Conservation (phyloP, 2,888 invertebrate genomes). For the Alcis repandata region DNA sequence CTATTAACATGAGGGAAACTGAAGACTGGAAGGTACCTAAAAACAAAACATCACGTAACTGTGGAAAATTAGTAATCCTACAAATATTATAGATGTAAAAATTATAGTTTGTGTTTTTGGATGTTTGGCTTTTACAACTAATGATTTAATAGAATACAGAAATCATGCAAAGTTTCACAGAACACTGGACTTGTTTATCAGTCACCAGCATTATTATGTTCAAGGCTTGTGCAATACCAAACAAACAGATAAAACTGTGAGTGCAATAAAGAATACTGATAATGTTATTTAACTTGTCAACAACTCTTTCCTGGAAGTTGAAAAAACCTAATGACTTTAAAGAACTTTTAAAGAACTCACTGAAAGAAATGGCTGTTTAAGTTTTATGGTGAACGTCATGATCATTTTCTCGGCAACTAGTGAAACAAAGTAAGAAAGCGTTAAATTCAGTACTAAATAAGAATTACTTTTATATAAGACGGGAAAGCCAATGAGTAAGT, state of each 20-base stretch:
- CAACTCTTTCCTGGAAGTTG: background rate
- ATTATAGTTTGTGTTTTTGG: too few species aligned
- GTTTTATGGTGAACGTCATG: background rate
- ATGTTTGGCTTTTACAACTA: too few species aligned
- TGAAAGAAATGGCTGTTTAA: background rate
- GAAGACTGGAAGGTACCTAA: too few species aligned
- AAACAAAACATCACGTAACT: too few species aligned
- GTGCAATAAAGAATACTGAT: constrained; percentile 17
- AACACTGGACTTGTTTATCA: constrained; percentile 37
- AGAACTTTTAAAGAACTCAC: too few species aligned
- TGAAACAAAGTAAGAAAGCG: background rate
- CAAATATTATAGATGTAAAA: too few species aligned
- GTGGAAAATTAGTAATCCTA: too few species aligned
- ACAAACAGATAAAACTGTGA: constrained; percentile 14
- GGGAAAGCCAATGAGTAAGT: constrained; percentile 20
- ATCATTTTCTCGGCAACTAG: background rate
- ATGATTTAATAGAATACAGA: too few species aligned
- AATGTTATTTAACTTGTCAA: constrained; percentile 2
- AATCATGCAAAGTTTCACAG: background rate
- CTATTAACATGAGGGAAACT: too few species aligned
- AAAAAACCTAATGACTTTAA: too few species aligned
- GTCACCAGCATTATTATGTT: constrained; percentile 28
- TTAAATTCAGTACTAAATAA: constrained; percentile 10
- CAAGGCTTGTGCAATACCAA: constrained; percentile 28
- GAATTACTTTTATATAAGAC: constrained; percentile 12